These are phyloP conservation scores for Limnothrissa miodon DNA, from an alignment of 2,113 vertebrate genomes.

Conservation along the genomic window DNA sequence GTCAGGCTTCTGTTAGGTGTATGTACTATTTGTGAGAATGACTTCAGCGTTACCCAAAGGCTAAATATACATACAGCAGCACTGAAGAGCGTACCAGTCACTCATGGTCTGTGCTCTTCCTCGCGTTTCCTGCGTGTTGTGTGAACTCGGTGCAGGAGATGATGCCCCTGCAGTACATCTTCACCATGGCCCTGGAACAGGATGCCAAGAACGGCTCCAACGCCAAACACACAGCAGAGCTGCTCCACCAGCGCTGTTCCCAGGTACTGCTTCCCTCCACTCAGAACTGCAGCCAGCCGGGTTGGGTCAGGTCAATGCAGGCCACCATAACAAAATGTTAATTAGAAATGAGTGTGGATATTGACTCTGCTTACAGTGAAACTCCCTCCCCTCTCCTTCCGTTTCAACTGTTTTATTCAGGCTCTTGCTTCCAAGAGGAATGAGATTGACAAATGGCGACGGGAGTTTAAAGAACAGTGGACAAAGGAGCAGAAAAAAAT, in stretches of 20 bases:
- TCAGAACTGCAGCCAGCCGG: background rate
- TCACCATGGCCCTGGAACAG: conserved; percentile 81
- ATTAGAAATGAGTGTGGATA: background rate
- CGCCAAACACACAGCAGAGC: conserved; percentile 65
- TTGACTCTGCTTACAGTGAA: background rate
- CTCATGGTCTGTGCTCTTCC: background rate
- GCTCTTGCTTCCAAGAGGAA: conserved; percentile 83
- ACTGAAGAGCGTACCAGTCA: too few relatives aligned
- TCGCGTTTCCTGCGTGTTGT: background rate
- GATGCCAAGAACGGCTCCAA: conserved; percentile 73
- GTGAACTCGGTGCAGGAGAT: conserved; percentile 63
- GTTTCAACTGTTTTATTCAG: conserved; percentile 57
- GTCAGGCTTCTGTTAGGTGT: too few relatives aligned
- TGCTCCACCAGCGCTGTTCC: conserved; percentile 82
- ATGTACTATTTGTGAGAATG: too few relatives aligned
- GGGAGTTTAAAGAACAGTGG: conserved; percentile 95
- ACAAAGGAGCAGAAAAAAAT: conserved; percentile 80
- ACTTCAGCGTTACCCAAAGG: too few relatives aligned
- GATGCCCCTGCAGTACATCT: conserved; percentile 85
- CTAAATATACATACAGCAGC: too few relatives aligned
- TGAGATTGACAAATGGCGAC: conserved; percentile 89
- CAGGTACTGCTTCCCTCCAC: conserved; percentile 65
- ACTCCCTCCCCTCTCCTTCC: background rate
- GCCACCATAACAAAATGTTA: background rate
- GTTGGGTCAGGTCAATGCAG: background rate